Percentiles rank a stretch among this genome's conserved stretches.
These are phyloP conservation scores for Callimorpha dominula DNA, from an alignment of 2,888 invertebrate species.

Conservation along the genomic window DNA sequence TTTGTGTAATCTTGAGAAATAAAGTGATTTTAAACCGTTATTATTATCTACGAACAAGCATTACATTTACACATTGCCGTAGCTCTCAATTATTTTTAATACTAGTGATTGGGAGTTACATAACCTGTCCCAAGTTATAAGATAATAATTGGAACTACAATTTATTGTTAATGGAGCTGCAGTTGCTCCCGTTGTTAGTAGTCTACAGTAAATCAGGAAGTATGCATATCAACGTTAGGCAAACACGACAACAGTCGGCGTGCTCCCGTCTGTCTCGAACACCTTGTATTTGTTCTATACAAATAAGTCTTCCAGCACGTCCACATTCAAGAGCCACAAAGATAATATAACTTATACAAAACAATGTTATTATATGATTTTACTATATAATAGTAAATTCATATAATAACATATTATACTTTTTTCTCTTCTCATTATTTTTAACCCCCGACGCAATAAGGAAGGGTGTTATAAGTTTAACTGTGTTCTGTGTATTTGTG, in stretches of 20 bases:
- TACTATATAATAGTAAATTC: background rate
- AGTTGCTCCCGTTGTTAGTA: slow-evolving; percentile 41
- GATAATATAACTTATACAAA: slow-evolving; percentile 58
- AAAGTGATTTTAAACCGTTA: too few species aligned
- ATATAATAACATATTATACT: too few species aligned
- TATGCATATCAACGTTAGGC: slow-evolving; percentile 78
- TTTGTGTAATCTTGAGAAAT: too few species aligned
- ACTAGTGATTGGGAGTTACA: slow-evolving; percentile 25
- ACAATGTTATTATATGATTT: slow-evolving; percentile 11
- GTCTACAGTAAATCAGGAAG: slow-evolving; percentile 64
- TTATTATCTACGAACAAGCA: background rate
- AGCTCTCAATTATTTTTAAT: background rate
- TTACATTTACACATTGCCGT: background rate
- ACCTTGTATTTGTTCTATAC: slow-evolving; percentile 76
- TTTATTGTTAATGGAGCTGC: slow-evolving; percentile 33
- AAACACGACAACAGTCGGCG: slow-evolving; percentile 69
- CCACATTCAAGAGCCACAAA: slow-evolving; percentile 63
- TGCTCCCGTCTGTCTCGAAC: slow-evolving; percentile 72
- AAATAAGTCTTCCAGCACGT: slow-evolving; percentile 77
- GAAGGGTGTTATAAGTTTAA: too few species aligned
- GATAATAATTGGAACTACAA: slow-evolving; percentile 43
- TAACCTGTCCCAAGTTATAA: slow-evolving; percentile 53
- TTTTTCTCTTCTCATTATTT: background rate
- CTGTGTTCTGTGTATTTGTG: too few species aligned
- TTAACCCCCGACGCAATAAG: too few species aligned